phyloP scores from a whole-genome alignment of 2,888 invertebrate genomes.

The Limnephilus marmoratus region DNA sequence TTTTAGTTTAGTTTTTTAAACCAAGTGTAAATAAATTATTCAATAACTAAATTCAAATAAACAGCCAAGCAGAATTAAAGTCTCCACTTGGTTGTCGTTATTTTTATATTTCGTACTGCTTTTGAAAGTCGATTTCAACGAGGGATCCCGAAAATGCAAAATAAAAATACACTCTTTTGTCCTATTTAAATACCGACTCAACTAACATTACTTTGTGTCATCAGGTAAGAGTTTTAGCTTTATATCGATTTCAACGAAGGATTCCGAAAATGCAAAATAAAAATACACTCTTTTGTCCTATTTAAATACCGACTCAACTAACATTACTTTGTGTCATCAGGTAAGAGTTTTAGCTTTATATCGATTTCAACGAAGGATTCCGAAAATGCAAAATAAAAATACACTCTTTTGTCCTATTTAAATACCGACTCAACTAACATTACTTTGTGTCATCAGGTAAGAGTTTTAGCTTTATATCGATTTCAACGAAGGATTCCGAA shows the following conservation, averaged over 20 bases:
- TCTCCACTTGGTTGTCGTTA: background rate
- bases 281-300: background rate
- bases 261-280: too few relatives aligned
- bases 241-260: too few relatives aligned
- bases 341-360: too few relatives aligned
- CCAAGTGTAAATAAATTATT: too few relatives aligned
- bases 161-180: background rate
- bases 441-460: background rate
- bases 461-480: too few relatives aligned
- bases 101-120: background rate
- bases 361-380: too few relatives aligned
- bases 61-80: background rate
- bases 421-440: background rate
- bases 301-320: constrained; percentile 18
- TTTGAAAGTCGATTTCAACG: too few relatives aligned
- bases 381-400: too few relatives aligned
- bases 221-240: background rate
- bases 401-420: constrained; percentile 7
- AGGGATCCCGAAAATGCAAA: too few relatives aligned
- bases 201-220: background rate
- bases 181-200: constrained; percentile 29
- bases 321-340: background rate
- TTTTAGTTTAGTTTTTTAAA: too few relatives aligned
- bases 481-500: too few relatives aligned
- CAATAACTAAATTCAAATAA: background rate